phyloP scores from a whole-genome alignment of 1,140 invertebrate species.

The Drosophila asahinai region DNA sequence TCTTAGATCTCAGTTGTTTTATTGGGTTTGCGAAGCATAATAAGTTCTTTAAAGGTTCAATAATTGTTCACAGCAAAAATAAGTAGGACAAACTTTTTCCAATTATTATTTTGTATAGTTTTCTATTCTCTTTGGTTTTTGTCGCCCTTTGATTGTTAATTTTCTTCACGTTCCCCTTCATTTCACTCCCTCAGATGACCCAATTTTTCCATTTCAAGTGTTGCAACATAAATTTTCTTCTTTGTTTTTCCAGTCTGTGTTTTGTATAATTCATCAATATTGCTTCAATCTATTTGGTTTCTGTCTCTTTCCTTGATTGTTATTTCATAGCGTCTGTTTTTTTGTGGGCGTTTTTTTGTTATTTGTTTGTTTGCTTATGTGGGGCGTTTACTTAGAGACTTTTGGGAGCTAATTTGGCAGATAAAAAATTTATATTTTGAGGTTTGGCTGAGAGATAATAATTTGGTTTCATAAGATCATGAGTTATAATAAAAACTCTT shows the following conservation, averaged over 20 bases:
- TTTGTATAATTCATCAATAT: slow-evolving; percentile 74
- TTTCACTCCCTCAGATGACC: slow-evolving; percentile 44
- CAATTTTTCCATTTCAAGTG: slow-evolving; percentile 56
- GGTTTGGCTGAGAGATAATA: slow-evolving; percentile 9
- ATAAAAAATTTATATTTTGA: slow-evolving; percentile 15
- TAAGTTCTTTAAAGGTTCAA: too few species aligned
- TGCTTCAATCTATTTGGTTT: slow-evolving; percentile 47
- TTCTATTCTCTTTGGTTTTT: background rate
- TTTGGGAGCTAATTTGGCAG: slow-evolving; percentile 19
- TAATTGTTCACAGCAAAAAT: background rate
- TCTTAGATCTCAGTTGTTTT: background rate
- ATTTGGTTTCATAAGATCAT: background rate
- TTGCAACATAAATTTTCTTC: slow-evolving; percentile 55
- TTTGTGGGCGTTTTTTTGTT: slow-evolving; percentile 38
- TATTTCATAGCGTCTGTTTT: slow-evolving; percentile 29
- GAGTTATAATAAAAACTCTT: background rate
- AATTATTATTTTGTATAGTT: background rate
- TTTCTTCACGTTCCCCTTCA: slow-evolving; percentile 26
- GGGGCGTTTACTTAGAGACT: slow-evolving; percentile 38
- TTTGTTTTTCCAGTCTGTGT: slow-evolving; percentile 26
- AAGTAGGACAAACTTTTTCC: background rate
- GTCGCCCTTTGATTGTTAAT: slow-evolving; percentile 17
- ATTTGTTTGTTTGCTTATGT: slow-evolving; percentile 25
- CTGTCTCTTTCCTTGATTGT: slow-evolving; percentile 35
- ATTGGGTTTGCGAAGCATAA: too few species aligned